Conservation (phyloP, 2,888 invertebrate genomes). For the Chouioia cunea region DNA sequence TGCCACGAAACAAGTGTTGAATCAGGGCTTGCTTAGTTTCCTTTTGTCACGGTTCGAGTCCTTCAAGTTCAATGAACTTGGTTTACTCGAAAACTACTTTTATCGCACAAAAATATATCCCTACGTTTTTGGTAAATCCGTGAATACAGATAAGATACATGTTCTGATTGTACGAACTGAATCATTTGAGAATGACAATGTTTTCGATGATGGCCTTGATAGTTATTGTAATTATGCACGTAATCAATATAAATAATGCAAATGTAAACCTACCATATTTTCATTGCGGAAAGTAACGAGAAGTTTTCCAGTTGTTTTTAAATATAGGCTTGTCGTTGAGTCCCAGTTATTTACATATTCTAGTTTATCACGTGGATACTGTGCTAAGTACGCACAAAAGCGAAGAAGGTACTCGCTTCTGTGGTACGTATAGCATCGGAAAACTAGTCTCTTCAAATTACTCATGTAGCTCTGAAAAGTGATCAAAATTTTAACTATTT, state of each 20-base stretch:
- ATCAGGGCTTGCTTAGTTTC: no score
- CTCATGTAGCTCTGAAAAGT: conserved; percentile 72
- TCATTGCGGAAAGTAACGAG: conserved; percentile 83
- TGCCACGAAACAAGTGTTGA: no score
- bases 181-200: no score
- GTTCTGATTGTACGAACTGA: no score
- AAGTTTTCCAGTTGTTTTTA: conserved; percentile 75
- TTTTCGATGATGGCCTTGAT: no score
- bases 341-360: conserved; percentile 81
- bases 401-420: conserved; percentile 79
- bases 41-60: no score
- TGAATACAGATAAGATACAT: no score
- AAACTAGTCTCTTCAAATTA: conserved; percentile 76
- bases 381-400: conserved; percentile 79
- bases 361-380: conserved; percentile 75
- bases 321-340: conserved; percentile 80
- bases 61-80: no score
- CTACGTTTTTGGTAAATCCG: no score
- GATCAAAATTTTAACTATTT: neutral
- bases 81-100: no score
- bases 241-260: neutral
- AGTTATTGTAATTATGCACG: no score
- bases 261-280: conserved; percentile 72
- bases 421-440: conserved; percentile 79
- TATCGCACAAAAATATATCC: no score